Evolutionary conservation across 1,140 invertebrate species (phyloP).

Genomic region (Halyomorpha halys): DNA sequence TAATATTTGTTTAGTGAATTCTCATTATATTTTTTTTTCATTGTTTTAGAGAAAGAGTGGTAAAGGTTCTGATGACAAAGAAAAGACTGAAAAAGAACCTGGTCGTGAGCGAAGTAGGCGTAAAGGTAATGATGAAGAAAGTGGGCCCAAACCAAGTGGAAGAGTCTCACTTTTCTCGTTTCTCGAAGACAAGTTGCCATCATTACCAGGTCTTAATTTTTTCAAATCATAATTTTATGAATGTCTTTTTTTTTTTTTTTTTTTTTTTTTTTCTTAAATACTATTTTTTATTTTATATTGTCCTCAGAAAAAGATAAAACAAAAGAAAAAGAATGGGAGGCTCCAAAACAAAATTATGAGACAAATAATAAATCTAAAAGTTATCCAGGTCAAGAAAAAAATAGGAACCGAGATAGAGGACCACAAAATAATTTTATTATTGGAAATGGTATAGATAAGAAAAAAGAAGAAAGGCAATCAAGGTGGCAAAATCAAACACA

Average conservation of each 20-base stretch:
- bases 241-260: too few species aligned
- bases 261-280: background rate
- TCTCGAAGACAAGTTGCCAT: conserved; percentile 67
- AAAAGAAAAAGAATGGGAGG: conserved; percentile 15
- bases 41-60: conserved; percentile 25
- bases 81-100: conserved; percentile 31
- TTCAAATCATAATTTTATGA: too few species aligned
- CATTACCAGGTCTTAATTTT: conserved; percentile 36
- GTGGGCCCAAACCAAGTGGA: conserved; percentile 56
- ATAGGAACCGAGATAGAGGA: background rate
- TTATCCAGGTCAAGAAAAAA: conserved; percentile 4
- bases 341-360: conserved; percentile 3
- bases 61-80: conserved; percentile 38
- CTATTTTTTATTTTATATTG: background rate
- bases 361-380: background rate
- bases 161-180: conserved; percentile 81
- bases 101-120: conserved; percentile 43
- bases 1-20: background rate
- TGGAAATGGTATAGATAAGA: conserved; percentile 15
- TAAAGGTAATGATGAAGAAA: conserved; percentile 34
- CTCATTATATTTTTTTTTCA: conserved; percentile 1
- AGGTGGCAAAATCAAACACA: conserved; percentile 33
- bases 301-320: conserved; percentile 21
- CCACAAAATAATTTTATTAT: conserved; percentile 1
- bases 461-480: background rate